Conservation (phyloP, 1,140 invertebrate species). For the Dinothrombium tinctorium region DNA sequence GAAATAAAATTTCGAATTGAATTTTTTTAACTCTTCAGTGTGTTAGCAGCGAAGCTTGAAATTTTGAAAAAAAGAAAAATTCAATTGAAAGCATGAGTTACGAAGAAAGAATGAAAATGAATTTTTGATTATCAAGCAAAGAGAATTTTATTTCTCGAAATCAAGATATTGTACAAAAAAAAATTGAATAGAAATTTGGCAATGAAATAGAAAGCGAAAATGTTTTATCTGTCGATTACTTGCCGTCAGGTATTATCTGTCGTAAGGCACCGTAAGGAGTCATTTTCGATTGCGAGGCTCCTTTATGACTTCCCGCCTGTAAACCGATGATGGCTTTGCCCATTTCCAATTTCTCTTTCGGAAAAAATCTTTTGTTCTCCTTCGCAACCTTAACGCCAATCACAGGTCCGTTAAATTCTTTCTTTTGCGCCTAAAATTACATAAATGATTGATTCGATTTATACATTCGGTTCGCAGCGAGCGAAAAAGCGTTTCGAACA, state of each 20-base stretch:
- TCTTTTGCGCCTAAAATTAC: slow-evolving; percentile 27
- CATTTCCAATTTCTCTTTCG: slow-evolving; percentile 24
- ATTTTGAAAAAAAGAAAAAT: no score
- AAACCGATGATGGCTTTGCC: slow-evolving; percentile 28
- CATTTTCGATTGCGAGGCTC: slow-evolving; percentile 30
- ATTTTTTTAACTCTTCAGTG: no score
- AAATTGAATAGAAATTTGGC: no score
- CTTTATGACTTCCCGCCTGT: slow-evolving; percentile 29
- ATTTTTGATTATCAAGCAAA: no score
- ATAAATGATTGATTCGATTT: slow-evolving; percentile 1
- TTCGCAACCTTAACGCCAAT: slow-evolving; percentile 31
- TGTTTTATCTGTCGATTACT: no score
- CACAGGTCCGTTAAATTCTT: slow-evolving; percentile 23
- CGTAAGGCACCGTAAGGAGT: slow-evolving; percentile 28
- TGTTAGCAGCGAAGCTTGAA: no score
- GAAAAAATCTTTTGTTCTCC: slow-evolving; percentile 27
- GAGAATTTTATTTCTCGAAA: no score
- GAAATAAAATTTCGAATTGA: no score
- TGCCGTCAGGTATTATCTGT: slow-evolving; percentile 28
- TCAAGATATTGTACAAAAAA: no score
- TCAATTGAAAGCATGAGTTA: no score
- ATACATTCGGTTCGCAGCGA: slow-evolving; percentile 1
- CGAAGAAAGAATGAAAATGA: no score
- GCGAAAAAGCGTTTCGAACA: neutral
- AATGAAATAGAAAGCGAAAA: no score